These are phyloP conservation scores for Rhabdomys pumilio DNA, from an alignment of 2,797 vertebrate species.

Conservation along the genomic window DNA sequence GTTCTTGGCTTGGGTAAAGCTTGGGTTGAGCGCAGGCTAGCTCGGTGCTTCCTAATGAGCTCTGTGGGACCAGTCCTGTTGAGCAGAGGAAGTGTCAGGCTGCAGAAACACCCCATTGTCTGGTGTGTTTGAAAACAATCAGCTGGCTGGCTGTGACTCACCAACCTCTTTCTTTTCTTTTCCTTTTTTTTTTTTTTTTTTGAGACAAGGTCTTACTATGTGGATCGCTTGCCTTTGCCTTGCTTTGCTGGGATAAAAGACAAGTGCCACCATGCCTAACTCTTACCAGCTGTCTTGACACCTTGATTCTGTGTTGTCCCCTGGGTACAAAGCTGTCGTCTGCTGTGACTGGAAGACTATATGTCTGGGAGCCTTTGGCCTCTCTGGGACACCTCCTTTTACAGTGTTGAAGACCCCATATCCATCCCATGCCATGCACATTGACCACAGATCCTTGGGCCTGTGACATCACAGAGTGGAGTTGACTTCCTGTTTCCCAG, in stretches of 20 bases:
- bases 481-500: neutral
- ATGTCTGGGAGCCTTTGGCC: neutral
- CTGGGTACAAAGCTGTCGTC: neutral
- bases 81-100: neutral
- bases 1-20: neutral
- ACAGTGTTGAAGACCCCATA: neutral
- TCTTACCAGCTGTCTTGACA: neutral
- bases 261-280: too few species aligned
- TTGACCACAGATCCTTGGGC: neutral
- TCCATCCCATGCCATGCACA: fast-evolving
- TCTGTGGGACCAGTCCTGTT: neutral
- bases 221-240: neutral
- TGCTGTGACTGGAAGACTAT: neutral
- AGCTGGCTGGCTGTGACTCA: too few species aligned
- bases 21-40: neutral
- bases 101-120: neutral
- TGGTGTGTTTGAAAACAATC: neutral
- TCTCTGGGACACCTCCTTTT: neutral
- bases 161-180: fast-evolving
- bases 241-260: neutral
- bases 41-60: neutral
- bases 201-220: neutral
- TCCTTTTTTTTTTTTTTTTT: fast-evolving
- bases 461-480: neutral
- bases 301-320: neutral